These are phyloP conservation scores for Neotragus moschatus DNA, from an alignment of 2,113 vertebrate species.

Conservation along the genomic window DNA sequence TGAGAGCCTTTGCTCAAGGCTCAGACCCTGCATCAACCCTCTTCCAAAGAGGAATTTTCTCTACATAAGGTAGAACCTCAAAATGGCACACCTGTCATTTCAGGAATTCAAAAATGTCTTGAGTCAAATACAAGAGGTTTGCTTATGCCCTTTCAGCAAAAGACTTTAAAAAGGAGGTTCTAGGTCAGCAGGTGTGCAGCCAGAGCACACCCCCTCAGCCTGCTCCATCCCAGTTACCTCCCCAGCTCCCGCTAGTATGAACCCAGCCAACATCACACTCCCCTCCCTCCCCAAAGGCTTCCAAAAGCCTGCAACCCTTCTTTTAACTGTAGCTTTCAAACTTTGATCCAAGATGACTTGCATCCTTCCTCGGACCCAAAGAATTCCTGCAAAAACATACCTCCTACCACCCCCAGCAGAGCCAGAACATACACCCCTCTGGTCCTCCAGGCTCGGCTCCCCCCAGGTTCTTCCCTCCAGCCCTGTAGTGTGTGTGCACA, in stretches of 20 bases:
- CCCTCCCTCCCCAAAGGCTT: not conserved
- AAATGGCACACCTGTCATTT: not conserved
- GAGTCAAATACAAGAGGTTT: not conserved
- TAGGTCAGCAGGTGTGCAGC: not conserved
- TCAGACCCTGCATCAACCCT: not conserved
- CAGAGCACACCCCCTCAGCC: not conserved
- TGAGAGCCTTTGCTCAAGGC: not conserved
- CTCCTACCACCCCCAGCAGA: not conserved
- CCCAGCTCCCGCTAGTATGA: not conserved
- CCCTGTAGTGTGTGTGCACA: rapidly evolving
- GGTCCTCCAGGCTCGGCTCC: not conserved
- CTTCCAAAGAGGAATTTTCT: not conserved
- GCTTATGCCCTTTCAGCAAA: not conserved
- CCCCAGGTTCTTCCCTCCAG: not conserved
- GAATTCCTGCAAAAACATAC: slow-evolving; percentile 1
- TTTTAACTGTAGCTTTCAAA: not conserved
- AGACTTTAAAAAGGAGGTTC: not conserved
- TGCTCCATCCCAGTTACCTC: not conserved
- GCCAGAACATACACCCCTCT: not conserved
- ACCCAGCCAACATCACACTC: not conserved
- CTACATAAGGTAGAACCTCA: not conserved
- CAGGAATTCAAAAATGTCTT: not conserved
- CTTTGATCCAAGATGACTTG: not conserved
- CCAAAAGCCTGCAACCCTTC: not conserved
- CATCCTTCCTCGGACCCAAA: not conserved